Percentiles rank a stretch among this genome's conserved stretches.
Evolutionary conservation across 2,888 invertebrate genomes (phyloP).

Genomic region (Tachina fera): DNA sequence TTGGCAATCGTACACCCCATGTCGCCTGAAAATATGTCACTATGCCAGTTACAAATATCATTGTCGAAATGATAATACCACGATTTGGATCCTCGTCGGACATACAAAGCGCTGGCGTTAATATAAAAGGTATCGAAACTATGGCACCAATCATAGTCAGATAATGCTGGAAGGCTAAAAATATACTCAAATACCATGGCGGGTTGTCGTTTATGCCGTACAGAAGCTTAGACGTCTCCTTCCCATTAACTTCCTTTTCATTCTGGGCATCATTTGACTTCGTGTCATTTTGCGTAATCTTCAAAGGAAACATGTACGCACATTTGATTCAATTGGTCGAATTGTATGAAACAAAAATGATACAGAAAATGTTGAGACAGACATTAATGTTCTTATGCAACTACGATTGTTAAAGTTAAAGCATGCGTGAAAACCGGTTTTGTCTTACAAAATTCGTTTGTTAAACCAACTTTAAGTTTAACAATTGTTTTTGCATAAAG

Average conservation of each 20-base stretch:
- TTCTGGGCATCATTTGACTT: constrained; percentile 36
- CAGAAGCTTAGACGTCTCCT: constrained; percentile 80
- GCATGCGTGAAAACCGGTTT: too few species aligned
- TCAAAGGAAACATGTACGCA: background rate
- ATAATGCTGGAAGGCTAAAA: constrained; percentile 93
- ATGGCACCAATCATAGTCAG: constrained; percentile 94
- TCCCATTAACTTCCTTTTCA: constrained; percentile 13
- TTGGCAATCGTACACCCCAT: constrained; percentile 89
- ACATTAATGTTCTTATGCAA: too few species aligned
- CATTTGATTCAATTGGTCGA: too few species aligned
- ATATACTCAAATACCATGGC: constrained; percentile 92
- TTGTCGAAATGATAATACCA: constrained; percentile 91
- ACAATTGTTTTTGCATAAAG: too few species aligned
- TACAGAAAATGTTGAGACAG: too few species aligned
- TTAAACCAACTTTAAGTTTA: too few species aligned
- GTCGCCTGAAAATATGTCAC: constrained; percentile 90
- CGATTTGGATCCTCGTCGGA: constrained; percentile 88
- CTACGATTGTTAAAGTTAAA: too few species aligned
- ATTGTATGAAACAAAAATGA: too few species aligned
- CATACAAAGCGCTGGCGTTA: constrained; percentile 92
- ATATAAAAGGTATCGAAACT: constrained; percentile 91
- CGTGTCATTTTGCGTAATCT: constrained; percentile 40
- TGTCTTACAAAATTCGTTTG: too few species aligned
- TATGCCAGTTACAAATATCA: constrained; percentile 92
- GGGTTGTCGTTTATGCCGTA: constrained; percentile 92